These are phyloP conservation scores for Gallinago jamesoni DNA, from an alignment of 2,113 vertebrate genomes.

Conservation along the genomic window DNA sequence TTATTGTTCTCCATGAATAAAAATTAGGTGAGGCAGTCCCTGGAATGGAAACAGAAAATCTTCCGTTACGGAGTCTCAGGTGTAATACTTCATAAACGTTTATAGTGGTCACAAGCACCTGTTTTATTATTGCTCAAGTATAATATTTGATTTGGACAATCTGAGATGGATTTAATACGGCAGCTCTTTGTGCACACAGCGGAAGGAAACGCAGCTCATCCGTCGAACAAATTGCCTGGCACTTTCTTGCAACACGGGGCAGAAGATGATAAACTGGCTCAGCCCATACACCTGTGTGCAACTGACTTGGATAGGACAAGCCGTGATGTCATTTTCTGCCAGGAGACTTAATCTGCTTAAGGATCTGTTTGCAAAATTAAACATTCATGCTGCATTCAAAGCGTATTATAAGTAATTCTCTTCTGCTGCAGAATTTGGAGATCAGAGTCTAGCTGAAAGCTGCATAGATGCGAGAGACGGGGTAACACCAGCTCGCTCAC, in stretches of 20 bases:
- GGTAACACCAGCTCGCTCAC: not conserved
- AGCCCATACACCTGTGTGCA: not conserved
- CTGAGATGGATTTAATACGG: not conserved
- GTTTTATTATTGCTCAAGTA: not conserved
- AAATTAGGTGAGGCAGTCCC: not conserved
- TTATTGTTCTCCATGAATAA: not conserved
- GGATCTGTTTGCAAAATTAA: not conserved
- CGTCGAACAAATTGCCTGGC: not conserved
- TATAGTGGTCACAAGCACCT: not conserved
- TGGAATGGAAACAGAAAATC: not conserved
- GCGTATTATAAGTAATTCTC: not conserved
- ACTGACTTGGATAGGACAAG: not conserved
- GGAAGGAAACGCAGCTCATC: not conserved
- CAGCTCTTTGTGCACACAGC: not conserved
- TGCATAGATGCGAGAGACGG: not conserved
- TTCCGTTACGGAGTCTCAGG: not conserved
- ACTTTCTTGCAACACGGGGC: not conserved
- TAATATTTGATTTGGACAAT: constrained; percentile 1
- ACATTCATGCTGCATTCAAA: not conserved
- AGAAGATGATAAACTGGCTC: not conserved
- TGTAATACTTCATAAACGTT: not conserved
- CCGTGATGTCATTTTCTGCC: not conserved
- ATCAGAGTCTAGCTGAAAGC: not conserved
- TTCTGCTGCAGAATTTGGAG: not conserved
- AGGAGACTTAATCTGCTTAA: not conserved